Conservation (phyloP, 2,113 vertebrate species). For the Macaca nemestrina region DNA sequence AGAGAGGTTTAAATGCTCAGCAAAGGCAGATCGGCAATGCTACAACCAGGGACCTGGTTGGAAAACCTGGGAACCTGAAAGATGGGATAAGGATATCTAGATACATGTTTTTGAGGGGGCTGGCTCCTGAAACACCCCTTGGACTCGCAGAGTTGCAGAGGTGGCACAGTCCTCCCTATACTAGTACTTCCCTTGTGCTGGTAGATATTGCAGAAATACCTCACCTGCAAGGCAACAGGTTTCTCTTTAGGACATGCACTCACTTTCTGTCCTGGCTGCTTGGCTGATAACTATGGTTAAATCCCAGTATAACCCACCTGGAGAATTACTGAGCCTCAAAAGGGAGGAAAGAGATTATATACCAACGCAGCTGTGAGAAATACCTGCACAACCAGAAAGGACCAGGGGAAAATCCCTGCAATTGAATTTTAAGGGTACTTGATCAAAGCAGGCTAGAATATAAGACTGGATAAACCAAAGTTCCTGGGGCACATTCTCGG, state of each 20-base stretch:
- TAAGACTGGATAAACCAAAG: not conserved
- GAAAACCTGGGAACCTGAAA: not conserved
- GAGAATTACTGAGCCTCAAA: not conserved
- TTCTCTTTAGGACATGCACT: accelerated
- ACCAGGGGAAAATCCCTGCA: too few species aligned
- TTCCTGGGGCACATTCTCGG: not conserved
- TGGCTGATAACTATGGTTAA: not conserved
- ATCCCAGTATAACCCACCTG: not conserved
- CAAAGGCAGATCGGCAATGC: not conserved
- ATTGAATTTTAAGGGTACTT: not conserved
- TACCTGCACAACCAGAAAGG: not conserved
- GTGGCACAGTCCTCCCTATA: not conserved
- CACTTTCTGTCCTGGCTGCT: not conserved
- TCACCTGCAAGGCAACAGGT: not conserved
- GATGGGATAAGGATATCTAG: not conserved
- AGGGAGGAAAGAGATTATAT: not conserved
- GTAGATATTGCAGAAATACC: not conserved
- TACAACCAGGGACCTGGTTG: not conserved
- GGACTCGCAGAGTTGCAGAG: not conserved
- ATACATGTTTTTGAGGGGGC: not conserved
- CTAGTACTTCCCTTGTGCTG: not conserved
- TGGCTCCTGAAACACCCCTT: not conserved
- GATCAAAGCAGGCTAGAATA: not conserved
- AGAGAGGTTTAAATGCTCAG: not conserved
- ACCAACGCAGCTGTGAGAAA: not conserved